Percentiles rank a stretch among this genome's conserved stretches.
phyloP scores from a whole-genome alignment of 2,113 vertebrate species.

The Oncorhynchus mykiss region DNA sequence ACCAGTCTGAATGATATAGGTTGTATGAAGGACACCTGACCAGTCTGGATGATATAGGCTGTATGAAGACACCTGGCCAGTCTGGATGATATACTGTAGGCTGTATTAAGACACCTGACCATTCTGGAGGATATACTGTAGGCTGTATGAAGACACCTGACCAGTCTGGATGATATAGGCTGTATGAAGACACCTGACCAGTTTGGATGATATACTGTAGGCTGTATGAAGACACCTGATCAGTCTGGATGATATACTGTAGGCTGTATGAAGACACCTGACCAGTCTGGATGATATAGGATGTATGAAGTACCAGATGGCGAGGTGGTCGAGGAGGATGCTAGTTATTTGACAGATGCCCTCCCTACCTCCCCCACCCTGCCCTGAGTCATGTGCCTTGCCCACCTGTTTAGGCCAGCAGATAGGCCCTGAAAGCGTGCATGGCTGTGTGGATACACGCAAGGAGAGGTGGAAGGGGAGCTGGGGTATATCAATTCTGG shows the following conservation, averaged over 20 bases:
- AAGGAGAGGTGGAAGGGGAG: constrained; percentile 15
- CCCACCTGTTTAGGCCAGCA: constrained; percentile 67
- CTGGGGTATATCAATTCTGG: no score
- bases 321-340: constrained; percentile 46
- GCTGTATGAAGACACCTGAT: no score
- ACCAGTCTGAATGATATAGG: not conserved
- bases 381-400: constrained; percentile 25
- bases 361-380: constrained; percentile 19
- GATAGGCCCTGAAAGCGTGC: constrained; percentile 38
- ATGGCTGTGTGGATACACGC: constrained; percentile 28
- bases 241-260: no score
- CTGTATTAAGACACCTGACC: no score
- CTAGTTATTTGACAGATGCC: constrained; percentile 67
- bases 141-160: not conserved
- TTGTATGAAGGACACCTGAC: not conserved
- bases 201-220: no score
- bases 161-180: no score
- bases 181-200: no score
- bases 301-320: constrained; percentile 53
- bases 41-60: not conserved
- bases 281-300: not conserved
- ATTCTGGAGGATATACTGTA: no score
- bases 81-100: no score
- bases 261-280: no score
- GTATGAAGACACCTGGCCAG: not conserved